Evolutionary conservation across 1,140 invertebrate species (phyloP).

Genomic region (Sarcophaga peregrina): DNA sequence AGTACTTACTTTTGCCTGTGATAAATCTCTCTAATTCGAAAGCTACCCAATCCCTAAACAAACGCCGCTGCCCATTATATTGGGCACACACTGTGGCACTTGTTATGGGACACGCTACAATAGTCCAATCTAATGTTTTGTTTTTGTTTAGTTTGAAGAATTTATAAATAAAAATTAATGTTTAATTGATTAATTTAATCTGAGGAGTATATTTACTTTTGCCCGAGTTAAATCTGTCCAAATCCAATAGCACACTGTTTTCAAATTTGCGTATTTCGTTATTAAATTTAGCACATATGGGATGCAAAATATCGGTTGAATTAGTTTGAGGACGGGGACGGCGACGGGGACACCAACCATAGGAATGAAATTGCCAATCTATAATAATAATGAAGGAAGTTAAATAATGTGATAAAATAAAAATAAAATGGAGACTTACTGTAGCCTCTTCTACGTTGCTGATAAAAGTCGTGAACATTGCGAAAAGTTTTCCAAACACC

Average conservation of each 20-base stretch:
- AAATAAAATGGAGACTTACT: background rate
- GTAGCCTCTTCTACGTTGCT: background rate
- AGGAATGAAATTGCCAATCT: conserved; percentile 7
- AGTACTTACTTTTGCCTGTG: conserved; percentile 12
- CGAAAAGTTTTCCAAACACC: background rate
- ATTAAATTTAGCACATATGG: background rate
- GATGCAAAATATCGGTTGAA: background rate
- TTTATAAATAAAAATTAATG: too few species aligned
- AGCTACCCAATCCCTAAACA: background rate
- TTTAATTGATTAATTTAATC: too few species aligned
- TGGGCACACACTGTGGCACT: background rate
- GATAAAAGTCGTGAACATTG: background rate
- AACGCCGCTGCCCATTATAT: background rate
- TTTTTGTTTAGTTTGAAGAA: too few species aligned
- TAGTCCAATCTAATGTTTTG: background rate
- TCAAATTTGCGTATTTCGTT: background rate
- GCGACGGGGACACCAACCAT: background rate
- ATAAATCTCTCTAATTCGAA: background rate
- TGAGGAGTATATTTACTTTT: background rate
- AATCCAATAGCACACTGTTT: background rate
- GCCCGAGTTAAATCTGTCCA: background rate
- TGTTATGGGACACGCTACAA: background rate
- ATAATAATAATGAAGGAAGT: background rate
- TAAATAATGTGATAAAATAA: too few species aligned
- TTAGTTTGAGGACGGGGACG: background rate